Evolutionary conservation across 2,113 vertebrate genomes (phyloP), one percentile per base, ranked within the genome.

Genomic region (Apistogramma diplotaenia): DNA sequence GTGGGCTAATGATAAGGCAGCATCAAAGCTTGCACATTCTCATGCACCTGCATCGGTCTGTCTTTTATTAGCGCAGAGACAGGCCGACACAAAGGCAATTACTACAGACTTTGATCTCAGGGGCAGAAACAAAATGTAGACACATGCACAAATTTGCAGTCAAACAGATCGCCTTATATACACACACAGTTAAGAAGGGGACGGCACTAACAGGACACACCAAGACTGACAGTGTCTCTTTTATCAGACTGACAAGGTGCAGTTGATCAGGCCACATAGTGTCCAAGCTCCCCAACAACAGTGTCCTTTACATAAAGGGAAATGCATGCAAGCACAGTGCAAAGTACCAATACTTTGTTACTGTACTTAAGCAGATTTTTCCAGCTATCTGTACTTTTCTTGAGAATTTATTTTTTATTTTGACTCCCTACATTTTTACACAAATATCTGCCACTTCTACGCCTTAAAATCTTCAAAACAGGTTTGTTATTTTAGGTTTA

Each of bases 1-100:
- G 88, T 76, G 83, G 76, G 79, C 92, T 92, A 89, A 93, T 93
- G 85, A 90, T 86, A 89, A 90, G 87, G 89, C 85, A 84, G 83
- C 54, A 67, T 70, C 67, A 61, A 77, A 78, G 83, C 89, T 71
- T 58, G 60, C 84, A 86, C 78, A 61, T 79, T 87, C 82, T 77
- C 65, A 58, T 89, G 78, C 90, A 89, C 87, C 89, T 91, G 90
- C 85, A 85, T 49, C 27, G 16, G 46, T 80, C 82, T 72, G 80
- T 74, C 89, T 93, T 92, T 93, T 87, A 92, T 91, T 86, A 92
- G 86, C 18, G 89, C 81, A 58, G 87, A 91, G 87, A 88, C 85
- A 82, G 76, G 58, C 82, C 15, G 82, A 93, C 90, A 92, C 90
- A 93, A 91, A 92, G 91, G 89, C 86, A 93, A 90, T 87, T 89